Evolutionary conservation across 1,140 invertebrate genomes (phyloP).

Genomic region (Cyphomyrmex costatus): DNA sequence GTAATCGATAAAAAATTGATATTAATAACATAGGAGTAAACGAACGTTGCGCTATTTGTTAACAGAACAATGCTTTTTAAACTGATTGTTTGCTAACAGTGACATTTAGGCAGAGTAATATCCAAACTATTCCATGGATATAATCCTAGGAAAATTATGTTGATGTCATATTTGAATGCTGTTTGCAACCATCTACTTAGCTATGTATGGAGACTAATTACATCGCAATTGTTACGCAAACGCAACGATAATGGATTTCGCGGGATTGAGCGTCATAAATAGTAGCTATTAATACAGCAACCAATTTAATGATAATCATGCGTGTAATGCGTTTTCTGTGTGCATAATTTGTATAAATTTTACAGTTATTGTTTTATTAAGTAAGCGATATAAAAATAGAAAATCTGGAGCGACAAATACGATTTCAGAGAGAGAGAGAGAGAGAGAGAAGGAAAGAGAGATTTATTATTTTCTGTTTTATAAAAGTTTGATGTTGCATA

Average conservation of each 20-base stretch:
- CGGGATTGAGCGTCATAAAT: constrained; percentile 37
- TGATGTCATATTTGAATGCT: constrained; percentile 16
- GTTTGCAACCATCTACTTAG: neutral
- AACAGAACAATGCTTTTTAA: neutral
- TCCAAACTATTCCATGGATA: neutral
- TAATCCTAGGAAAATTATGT: neutral
- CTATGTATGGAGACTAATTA: constrained; percentile 34
- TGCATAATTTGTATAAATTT: constrained; percentile 32
- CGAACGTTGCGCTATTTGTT: neutral
- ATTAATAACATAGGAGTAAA: neutral
- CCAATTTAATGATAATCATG: constrained; percentile 21
- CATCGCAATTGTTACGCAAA: constrained; percentile 37
- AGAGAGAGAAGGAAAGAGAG: neutral
- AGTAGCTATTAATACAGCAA: constrained; percentile 28
- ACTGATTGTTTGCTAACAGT: neutral
- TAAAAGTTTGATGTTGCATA: neutral
- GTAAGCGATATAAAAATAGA: neutral
- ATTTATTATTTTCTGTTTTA: neutral
- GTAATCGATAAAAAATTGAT: constrained; percentile 16
- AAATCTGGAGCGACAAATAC: neutral
- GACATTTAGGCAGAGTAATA: neutral
- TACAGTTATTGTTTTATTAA: neutral
- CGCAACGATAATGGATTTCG: constrained; percentile 29
- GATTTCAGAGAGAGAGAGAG: neutral
- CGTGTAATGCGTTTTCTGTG: neutral